A percentile compares a stretch with the other conserved stretches of the same genome.
These are phyloP conservation scores for Etheostoma spectabile DNA, from an alignment of 2,113 vertebrate genomes.

Conservation along the genomic window DNA sequence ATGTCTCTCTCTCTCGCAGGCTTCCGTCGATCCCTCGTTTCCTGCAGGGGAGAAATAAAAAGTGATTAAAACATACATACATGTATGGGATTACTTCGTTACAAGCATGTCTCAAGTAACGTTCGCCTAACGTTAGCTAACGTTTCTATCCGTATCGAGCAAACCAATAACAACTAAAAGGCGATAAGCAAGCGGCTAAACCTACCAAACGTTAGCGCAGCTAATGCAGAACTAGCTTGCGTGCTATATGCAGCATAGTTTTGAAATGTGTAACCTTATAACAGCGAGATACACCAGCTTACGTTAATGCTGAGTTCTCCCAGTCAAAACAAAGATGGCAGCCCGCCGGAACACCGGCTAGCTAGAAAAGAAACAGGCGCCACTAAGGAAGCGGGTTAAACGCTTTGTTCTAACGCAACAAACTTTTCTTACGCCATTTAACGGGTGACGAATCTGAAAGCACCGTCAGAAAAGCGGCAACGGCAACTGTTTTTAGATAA, in stretches of 20 bases:
- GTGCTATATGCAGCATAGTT: background rate
- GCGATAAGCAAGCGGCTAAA: background rate
- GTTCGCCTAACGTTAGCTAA: too few species aligned
- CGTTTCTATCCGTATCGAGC: too few species aligned
- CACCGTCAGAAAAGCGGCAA: background rate
- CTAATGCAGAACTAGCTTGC: background rate
- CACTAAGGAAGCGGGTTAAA: background rate
- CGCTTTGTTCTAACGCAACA: too few species aligned
- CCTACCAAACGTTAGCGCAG: too few species aligned
- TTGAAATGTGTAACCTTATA: background rate
- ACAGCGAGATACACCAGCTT: background rate
- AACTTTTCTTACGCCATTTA: background rate
- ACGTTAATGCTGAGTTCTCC: background rate
- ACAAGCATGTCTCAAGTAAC: background rate
- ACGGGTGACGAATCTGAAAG: background rate
- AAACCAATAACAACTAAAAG: background rate
- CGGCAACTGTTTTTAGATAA: too few species aligned
- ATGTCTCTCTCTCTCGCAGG: conserved; percentile 69
- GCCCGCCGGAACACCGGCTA: background rate
- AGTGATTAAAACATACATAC: background rate
- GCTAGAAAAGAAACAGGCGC: too few species aligned
- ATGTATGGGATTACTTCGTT: too few species aligned
- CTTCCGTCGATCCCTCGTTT: conserved; percentile 89
- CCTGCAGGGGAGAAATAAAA: conserved; percentile 70
- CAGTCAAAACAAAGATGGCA: background rate